These are phyloP conservation scores for Ooceraea biroi DNA, from an alignment of 1,140 invertebrate genomes.

Conservation along the genomic window DNA sequence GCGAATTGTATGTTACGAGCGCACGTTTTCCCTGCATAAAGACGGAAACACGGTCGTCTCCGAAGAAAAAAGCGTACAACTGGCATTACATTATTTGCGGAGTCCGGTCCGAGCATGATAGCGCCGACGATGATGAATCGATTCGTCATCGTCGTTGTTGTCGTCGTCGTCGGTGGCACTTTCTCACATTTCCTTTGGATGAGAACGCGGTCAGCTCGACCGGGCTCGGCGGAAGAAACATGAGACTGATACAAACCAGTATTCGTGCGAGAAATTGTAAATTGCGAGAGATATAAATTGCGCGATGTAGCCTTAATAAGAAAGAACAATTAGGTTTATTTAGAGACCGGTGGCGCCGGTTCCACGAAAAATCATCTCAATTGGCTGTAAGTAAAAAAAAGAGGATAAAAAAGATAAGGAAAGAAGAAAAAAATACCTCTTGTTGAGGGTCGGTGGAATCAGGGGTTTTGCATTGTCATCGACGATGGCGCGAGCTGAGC, in stretches of 20 bases:
- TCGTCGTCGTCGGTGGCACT: background rate
- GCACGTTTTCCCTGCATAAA: slow-evolving; percentile 51
- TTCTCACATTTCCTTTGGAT: slow-evolving; percentile 2
- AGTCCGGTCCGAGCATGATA: slow-evolving; percentile 26
- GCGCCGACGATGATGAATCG: slow-evolving; percentile 14
- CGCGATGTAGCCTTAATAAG: slow-evolving; percentile 82
- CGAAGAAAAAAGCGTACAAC: slow-evolving; percentile 81
- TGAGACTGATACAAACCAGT: slow-evolving; percentile 86
- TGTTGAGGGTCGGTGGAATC: slow-evolving; percentile 33
- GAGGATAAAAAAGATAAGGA: background rate
- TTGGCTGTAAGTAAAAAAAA: slow-evolving; percentile 81
- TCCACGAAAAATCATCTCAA: slow-evolving; percentile 77
- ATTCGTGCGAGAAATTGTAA: slow-evolving; percentile 83
- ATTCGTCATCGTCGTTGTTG: background rate
- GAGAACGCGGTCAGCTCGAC: slow-evolving; percentile 5
- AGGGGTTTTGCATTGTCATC: too few species aligned
- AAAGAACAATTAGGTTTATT: slow-evolving; percentile 81
- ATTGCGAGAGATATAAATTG: slow-evolving; percentile 71
- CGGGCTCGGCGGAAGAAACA: slow-evolving; percentile 71
- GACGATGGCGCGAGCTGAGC: too few species aligned
- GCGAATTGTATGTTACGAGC: slow-evolving; percentile 11
- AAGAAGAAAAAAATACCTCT: slow-evolving; percentile 37
- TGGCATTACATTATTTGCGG: slow-evolving; percentile 82
- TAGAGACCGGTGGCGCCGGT: slow-evolving; percentile 53
- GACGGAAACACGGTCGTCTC: slow-evolving; percentile 60